Percentiles rank a stretch among this genome's conserved stretches.
Conservation (phyloP, 2,797 vertebrate species). For the Pempheris klunzingeri region DNA sequence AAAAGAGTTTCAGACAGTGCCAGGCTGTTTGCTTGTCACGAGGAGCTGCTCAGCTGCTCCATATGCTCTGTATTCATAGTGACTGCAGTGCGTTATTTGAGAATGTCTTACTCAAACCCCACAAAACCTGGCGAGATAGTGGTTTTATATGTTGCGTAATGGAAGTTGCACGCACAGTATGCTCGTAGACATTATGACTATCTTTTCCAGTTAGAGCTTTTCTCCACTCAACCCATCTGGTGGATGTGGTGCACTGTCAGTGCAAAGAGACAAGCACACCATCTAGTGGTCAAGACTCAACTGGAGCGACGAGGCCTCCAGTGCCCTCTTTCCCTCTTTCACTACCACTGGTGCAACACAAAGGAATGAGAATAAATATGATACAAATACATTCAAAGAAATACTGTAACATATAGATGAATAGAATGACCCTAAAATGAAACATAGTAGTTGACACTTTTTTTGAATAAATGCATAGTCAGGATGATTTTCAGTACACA, state of each 20-base stretch:
- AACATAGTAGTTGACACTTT: not conserved
- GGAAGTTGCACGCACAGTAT: slow-evolving; percentile 10
- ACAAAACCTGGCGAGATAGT: slow-evolving; percentile 20
- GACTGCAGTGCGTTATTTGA: slow-evolving; percentile 51
- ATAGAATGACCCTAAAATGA: not conserved
- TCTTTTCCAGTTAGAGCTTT: slow-evolving; percentile 35
- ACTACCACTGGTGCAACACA: not conserved
- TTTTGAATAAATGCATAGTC: not conserved
- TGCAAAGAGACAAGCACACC: slow-evolving; percentile 74
- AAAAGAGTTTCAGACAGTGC: slow-evolving; percentile 53
- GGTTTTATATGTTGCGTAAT: slow-evolving; percentile 50
- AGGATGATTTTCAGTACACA: not conserved
- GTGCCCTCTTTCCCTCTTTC: not conserved
- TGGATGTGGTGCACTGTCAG: slow-evolving; percentile 7
- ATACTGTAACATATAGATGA: not conserved
- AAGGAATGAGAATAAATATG: not conserved
- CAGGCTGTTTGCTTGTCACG: slow-evolving; percentile 62
- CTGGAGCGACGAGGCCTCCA: slow-evolving; percentile 19
- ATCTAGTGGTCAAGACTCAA: slow-evolving; percentile 78
- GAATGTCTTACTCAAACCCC: slow-evolving; percentile 33
- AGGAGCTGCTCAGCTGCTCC: slow-evolving; percentile 45
- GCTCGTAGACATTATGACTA: slow-evolving; percentile 35
- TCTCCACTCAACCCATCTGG: slow-evolving; percentile 47
- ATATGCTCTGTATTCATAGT: slow-evolving; percentile 44
- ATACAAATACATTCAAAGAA: not conserved